These are phyloP conservation scores for Mastigias papua DNA, from an alignment of 30 jellyfish, hydroid and myxozoan genomes.

Conservation along the genomic window DNA sequence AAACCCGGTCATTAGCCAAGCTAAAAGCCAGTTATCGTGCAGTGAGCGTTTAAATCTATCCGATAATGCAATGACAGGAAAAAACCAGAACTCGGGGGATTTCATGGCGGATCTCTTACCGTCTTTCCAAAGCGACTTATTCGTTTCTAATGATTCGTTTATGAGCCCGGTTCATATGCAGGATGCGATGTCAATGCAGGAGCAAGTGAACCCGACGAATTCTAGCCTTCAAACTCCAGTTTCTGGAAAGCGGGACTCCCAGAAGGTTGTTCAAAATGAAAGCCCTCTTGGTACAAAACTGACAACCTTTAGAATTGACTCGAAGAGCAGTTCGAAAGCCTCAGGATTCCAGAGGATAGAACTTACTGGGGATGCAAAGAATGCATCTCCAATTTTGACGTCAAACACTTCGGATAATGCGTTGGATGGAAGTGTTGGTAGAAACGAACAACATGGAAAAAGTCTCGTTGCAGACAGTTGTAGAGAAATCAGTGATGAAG, in stretches of 20 bases:
- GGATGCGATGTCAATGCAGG: neutral
- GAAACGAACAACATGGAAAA: neutral
- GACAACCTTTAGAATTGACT: slow-evolving; percentile 40
- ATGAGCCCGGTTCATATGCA: neutral
- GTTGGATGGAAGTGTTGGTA: neutral
- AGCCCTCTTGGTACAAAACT: slow-evolving; percentile 68
- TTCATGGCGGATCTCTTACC: neutral
- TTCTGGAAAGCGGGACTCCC: neutral
- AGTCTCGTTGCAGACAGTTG: too few relatives aligned
- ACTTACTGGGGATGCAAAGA: neutral
- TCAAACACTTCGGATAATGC: neutral
- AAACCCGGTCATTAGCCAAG: neutral
- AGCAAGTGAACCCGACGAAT: neutral
- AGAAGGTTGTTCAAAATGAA: neutral
- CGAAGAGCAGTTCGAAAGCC: neutral
- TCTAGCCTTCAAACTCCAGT: neutral
- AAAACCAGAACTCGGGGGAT: neutral
- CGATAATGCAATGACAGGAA: neutral
- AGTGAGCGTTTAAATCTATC: neutral
- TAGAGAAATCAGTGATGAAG: neutral
- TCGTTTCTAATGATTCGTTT: neutral
- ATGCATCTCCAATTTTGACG: too few relatives aligned
- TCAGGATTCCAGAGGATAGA: slow-evolving; percentile 51
- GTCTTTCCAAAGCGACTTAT: neutral
- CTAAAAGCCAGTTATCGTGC: neutral